A percentile compares a stretch with the other conserved stretches of the same genome.
Evolutionary conservation across 30 jellyfish, hydroid and myxozoan genomes (phyloP).

Genomic region (Hydractinia symbiolongicarpus): DNA sequence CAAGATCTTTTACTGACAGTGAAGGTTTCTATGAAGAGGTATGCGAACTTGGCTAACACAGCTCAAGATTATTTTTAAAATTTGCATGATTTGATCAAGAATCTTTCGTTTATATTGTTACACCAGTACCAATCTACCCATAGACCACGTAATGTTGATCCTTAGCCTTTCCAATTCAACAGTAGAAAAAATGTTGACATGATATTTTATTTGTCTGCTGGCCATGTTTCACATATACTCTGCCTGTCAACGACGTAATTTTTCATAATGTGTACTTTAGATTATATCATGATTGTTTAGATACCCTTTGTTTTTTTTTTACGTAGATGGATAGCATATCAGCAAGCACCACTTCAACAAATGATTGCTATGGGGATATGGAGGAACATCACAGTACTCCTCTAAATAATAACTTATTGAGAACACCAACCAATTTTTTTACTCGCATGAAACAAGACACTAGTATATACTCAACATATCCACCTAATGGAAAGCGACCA

Average conservation of each 20-base stretch:
- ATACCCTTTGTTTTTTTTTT: background rate
- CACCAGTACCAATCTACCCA: too few relatives aligned
- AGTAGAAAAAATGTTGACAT: too few relatives aligned
- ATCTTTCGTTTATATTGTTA: too few relatives aligned
- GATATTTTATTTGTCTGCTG: too few relatives aligned
- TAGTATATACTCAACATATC: slow-evolving; percentile 82
- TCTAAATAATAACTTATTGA: slow-evolving; percentile 12
- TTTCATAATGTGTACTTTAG: too few relatives aligned
- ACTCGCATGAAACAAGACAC: slow-evolving; percentile 43
- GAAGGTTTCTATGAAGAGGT: slow-evolving; percentile 95
- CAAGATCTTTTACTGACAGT: slow-evolving; percentile 79
- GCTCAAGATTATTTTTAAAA: too few relatives aligned
- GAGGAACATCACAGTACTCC: slow-evolving; percentile 59
- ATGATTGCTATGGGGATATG: slow-evolving; percentile 69
- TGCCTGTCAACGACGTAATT: too few relatives aligned
- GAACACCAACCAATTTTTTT: slow-evolving; percentile 28
- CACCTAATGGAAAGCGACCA: slow-evolving; percentile 75
- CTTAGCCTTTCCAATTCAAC: too few relatives aligned
- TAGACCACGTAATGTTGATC: too few relatives aligned
- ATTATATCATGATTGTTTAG: background rate
- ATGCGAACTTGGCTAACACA: background rate
- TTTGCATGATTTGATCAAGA: too few relatives aligned
- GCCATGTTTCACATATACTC: too few relatives aligned
- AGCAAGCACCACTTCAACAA: slow-evolving; percentile 84
- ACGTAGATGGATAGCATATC: slow-evolving; percentile 82